Conservation (phyloP, 2,797 vertebrate genomes). For the Heteromormyrus szaboi region DNA sequence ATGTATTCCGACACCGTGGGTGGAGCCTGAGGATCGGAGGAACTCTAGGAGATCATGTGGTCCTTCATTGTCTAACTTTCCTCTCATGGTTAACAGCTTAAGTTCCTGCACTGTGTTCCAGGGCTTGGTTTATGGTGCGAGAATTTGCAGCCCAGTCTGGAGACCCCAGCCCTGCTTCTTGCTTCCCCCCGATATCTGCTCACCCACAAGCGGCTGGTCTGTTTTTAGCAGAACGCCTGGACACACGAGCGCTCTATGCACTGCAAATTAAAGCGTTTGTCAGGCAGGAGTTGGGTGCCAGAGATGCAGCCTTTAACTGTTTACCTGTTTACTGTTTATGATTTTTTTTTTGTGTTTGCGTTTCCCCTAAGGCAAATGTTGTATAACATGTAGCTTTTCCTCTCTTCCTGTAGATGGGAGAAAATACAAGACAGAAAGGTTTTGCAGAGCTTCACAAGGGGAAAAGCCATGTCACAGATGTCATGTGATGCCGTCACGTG, state of each 20-base stretch:
- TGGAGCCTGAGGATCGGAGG: not conserved
- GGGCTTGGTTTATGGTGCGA: not conserved
- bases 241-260: not conserved
- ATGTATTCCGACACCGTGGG: not conserved
- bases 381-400: conserved; percentile 52
- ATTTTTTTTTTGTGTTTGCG: conserved; percentile 51
- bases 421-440: conserved; percentile 14
- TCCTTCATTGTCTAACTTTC: not conserved
- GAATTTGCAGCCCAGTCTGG: not conserved
- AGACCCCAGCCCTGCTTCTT: not conserved
- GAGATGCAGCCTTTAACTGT: not conserved
- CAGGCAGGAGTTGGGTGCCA: not conserved
- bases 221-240: not conserved
- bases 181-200: not conserved
- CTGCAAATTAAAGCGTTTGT: not conserved
- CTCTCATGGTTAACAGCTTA: not conserved
- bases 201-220: not conserved
- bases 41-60: not conserved
- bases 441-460: conserved; percentile 29
- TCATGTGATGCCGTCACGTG: conserved; percentile 44
- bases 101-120: not conserved
- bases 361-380: conserved; percentile 61
- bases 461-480: conserved; percentile 53
- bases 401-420: conserved; percentile 45
- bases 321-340: not conserved